phyloP scores from a whole-genome alignment of 2,888 invertebrate species.

The Parnassius mnemosyne region DNA sequence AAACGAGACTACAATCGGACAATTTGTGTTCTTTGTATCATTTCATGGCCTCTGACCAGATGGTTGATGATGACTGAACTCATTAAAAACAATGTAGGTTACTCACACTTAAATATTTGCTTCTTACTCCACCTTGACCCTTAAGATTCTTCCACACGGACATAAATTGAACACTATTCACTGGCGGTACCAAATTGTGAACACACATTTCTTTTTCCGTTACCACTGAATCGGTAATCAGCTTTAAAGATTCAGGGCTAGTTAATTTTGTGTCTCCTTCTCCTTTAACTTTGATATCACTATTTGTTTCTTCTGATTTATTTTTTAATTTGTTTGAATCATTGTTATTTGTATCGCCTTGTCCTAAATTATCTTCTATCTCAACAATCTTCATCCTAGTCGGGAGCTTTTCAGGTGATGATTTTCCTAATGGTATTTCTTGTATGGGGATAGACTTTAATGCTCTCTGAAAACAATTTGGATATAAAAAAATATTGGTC shows the following conservation, averaged over 20 bases:
- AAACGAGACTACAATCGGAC: no score
- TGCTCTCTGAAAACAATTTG: conserved; percentile 67
- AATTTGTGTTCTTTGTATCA: no score
- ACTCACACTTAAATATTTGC: conserved; percentile 82
- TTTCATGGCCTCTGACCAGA: no score
- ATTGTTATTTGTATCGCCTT: conserved; percentile 53
- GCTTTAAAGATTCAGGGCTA: conserved; percentile 51
- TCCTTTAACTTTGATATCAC: conserved; percentile 23
- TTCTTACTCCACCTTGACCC: conserved; percentile 69
- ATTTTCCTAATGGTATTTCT: conserved; percentile 63
- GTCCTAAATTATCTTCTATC: conserved; percentile 42
- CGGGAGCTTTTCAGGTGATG: conserved; percentile 44
- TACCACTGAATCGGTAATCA: conserved; percentile 39
- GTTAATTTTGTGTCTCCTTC: conserved; percentile 26
- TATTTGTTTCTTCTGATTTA: conserved; percentile 3
- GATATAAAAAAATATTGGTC: no score
- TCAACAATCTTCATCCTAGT: conserved; percentile 57
- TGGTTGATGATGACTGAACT: no score
- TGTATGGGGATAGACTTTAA: conserved; percentile 75
- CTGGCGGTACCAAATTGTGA: conserved; percentile 64
- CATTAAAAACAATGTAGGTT: no score
- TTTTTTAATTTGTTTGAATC: conserved; percentile 38
- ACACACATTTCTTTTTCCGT: conserved; percentile 39
- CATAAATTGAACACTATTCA: conserved; percentile 84
- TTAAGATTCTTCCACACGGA: conserved; percentile 81